Percentiles rank a stretch among this genome's conserved stretches.
phyloP scores from a whole-genome alignment of 2,113 vertebrate species.

The Cheirogaleus medius region DNA sequence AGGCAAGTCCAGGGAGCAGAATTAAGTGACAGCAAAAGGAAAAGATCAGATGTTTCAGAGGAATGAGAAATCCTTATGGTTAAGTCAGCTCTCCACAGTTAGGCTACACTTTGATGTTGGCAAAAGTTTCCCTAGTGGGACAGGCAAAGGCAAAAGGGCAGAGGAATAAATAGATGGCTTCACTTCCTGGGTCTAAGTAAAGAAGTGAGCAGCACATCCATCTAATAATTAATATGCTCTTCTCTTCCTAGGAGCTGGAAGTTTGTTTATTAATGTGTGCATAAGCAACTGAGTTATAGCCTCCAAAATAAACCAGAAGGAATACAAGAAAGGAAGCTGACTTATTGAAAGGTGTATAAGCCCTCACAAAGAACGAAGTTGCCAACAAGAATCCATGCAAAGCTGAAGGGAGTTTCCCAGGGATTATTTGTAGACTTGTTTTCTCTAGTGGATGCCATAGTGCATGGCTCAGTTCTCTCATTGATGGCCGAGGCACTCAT shows the following conservation, averaged over 20 bases:
- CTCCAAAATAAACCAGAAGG: background rate
- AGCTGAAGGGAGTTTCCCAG: background rate
- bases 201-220: background rate
- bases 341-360: background rate
- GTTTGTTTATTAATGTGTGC: background rate
- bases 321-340: background rate
- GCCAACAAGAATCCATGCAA: background rate
- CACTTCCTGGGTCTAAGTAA: background rate
- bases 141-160: background rate
- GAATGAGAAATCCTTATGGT: background rate
- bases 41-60: background rate
- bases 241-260: background rate
- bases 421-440: background rate
- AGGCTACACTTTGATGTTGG: conserved; percentile 31
- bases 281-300: background rate
- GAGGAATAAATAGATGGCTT: background rate
- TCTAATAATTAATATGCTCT: background rate
- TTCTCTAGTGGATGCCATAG: background rate
- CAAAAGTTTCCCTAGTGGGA: conserved; percentile 10
- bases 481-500: background rate
- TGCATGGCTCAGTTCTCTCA: background rate
- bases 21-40: conserved; percentile 22
- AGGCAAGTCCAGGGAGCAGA: background rate
- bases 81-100: background rate
- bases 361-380: background rate